Evolutionary conservation across 1,140 invertebrate genomes (phyloP), one percentile per base, ranked within the genome.

Genomic region (Nephila pilipes): DNA sequence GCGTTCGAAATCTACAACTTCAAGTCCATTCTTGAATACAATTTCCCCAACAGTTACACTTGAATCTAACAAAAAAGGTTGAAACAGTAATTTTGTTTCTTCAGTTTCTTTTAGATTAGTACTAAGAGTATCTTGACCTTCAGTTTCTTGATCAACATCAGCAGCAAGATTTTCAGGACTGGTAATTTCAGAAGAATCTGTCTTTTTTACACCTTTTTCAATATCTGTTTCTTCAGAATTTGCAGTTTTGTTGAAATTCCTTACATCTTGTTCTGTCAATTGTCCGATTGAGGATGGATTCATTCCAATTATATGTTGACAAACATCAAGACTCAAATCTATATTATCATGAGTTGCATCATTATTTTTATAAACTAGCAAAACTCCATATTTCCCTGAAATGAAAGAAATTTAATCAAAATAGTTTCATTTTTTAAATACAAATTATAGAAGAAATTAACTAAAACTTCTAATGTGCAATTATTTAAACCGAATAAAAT

Each of bases 221-320:
- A 36, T 46, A 58, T 57, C 85, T 54, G 63, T 10, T 38, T 25
- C 4, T 87, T 63, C 46, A 79, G 58, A 8, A 4, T 10, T 87
- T n/a, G 29, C 36, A 22, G 38, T 25, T 25, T 69, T 94, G 87
- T 14, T 93, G 85, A 89, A 93, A 85, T 36, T 90, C 20, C 32
- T 85, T 85, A 90, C 93, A 60, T 87, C 32, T 88, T 98, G 97
- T 85, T 96, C 95, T 81, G 96, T 96, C 92, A 96, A 95, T 94
- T 97, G 95, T 20, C 98, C 98, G 94, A 99, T 96, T 95, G 97
- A 97, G 38, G 94, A 95, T 1, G 98, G 98, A 95, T 98, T 98
- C 97, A 99, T 97, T 96, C 97, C 98, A 69, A 99, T 98, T 94
- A 99, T 97, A 95, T 99, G 98, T 95, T 99, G 98, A 95, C 98